Percentiles rank a stretch among this genome's conserved stretches.
phyloP scores from a whole-genome alignment of 2,113 vertebrate genomes.

The Hystrix cristata region DNA sequence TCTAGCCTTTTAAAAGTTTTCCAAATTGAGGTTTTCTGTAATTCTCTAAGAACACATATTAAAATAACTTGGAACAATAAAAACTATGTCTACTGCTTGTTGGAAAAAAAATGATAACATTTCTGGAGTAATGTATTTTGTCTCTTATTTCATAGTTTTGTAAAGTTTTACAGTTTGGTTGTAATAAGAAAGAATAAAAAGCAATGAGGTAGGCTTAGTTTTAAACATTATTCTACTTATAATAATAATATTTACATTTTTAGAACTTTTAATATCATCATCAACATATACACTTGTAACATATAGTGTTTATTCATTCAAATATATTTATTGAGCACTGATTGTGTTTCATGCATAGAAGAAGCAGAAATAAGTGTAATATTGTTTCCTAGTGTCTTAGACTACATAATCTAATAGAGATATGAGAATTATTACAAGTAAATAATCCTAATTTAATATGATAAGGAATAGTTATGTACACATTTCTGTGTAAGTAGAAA shows the following conservation, averaged over 20 bases:
- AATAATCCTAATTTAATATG: neutral
- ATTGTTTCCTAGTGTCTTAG: neutral
- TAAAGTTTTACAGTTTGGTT: neutral
- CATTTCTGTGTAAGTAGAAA: neutral
- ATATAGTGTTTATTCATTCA: neutral
- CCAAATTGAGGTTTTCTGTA: neutral
- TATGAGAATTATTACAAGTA: neutral
- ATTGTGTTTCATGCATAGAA: neutral
- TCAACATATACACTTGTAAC: neutral
- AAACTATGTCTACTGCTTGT: neutral
- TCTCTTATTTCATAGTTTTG: neutral
- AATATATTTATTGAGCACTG: neutral
- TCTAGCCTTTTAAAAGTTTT: neutral
- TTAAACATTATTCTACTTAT: neutral
- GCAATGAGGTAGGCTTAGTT: neutral
- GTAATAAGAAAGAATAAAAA: neutral
- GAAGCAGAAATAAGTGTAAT: neutral
- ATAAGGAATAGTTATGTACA: neutral
- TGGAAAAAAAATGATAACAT: neutral
- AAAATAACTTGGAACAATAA: neutral
- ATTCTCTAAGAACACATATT: neutral
- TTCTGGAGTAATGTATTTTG: slow-evolving; percentile 8
- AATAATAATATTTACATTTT: neutral
- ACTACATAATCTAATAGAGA: neutral
- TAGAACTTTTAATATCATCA: neutral